phyloP scores from a whole-genome alignment of 1,140 invertebrate genomes.

The Bicyclus anynana region DNA sequence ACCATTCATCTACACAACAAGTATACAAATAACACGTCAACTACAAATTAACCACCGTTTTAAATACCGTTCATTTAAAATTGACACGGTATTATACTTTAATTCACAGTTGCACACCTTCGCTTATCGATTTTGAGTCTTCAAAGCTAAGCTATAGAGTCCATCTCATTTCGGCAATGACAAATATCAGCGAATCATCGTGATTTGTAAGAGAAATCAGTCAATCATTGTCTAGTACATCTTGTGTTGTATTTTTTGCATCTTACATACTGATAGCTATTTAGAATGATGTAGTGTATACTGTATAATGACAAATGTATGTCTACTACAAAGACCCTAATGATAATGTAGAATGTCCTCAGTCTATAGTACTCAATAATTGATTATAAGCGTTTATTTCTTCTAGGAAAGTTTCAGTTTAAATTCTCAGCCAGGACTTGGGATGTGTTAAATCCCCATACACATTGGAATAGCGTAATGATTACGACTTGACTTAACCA shows the following conservation, averaged over 20 bases:
- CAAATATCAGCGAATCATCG: background rate
- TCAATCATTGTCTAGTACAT: background rate
- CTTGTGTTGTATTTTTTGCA: background rate
- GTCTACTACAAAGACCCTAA: too few relatives aligned
- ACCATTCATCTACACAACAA: too few relatives aligned
- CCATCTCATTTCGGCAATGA: background rate
- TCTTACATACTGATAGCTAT: background rate
- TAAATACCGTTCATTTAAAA: slow-evolving; percentile 14
- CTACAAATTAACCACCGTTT: slow-evolving; percentile 11
- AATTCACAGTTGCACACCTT: background rate
- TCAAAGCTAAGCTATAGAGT: background rate
- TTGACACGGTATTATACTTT: background rate
- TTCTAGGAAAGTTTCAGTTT: too few relatives aligned
- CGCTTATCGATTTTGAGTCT: background rate
- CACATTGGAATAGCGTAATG: too few relatives aligned
- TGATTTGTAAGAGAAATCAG: background rate
- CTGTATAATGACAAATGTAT: too few relatives aligned
- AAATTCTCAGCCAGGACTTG: too few relatives aligned
- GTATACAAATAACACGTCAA: background rate
- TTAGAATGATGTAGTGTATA: too few relatives aligned
- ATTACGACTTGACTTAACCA: too few relatives aligned
- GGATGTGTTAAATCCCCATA: too few relatives aligned
- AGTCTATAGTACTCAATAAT: too few relatives aligned
- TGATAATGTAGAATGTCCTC: too few relatives aligned
- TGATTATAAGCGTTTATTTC: too few relatives aligned